A percentile compares a stretch with the other conserved stretches of the same genome.
Conservation (phyloP, 2,888 invertebrate genomes). For the Troides oblongomaculatus region DNA sequence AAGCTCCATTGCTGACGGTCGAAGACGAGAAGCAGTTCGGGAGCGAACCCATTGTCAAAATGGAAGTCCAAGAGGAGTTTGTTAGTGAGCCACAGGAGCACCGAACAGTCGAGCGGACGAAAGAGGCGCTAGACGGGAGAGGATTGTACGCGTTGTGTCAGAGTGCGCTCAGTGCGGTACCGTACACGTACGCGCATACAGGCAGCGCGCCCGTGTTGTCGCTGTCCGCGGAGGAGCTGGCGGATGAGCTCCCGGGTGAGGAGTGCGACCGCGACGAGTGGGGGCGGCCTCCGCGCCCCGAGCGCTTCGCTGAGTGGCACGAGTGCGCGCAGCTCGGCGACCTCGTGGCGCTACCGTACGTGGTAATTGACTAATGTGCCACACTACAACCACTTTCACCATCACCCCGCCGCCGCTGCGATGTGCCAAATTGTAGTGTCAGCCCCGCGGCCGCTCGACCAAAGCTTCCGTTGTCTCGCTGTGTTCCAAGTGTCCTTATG, state of each 20-base stretch:
- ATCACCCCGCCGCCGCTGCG: neutral
- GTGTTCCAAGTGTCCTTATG: slow-evolving; percentile 74
- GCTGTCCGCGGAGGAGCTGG: slow-evolving; percentile 36
- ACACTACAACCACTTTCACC: slow-evolving; percentile 8
- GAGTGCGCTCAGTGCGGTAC: slow-evolving; percentile 42
- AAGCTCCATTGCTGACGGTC: slow-evolving; percentile 52
- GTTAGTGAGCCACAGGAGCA: slow-evolving; percentile 51
- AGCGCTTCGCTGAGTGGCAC: slow-evolving; percentile 93
- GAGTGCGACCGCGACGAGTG: slow-evolving; percentile 42
- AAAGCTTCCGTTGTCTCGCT: slow-evolving; percentile 46
- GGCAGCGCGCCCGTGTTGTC: slow-evolving; percentile 47
- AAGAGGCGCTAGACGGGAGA: slow-evolving; percentile 53
- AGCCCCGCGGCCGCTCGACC: slow-evolving; percentile 38
- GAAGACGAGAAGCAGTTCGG: slow-evolving; percentile 51
- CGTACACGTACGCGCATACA: slow-evolving; percentile 51
- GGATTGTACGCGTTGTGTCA: slow-evolving; percentile 48
- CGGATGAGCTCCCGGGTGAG: slow-evolving; percentile 35
- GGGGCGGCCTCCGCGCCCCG: slow-evolving; percentile 51
- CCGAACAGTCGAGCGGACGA: slow-evolving; percentile 70
- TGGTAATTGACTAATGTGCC: slow-evolving; percentile 91
- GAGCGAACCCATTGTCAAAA: slow-evolving; percentile 31
- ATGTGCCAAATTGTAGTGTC: slow-evolving; percentile 36
- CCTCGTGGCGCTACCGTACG: slow-evolving; percentile 97
- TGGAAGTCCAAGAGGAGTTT: slow-evolving; percentile 40
- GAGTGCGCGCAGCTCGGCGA: slow-evolving; percentile 90